These are phyloP conservation scores for Echinarachnius parma DNA, from an alignment of 53 echinoderm and acorn worm species.

Conservation along the genomic window DNA sequence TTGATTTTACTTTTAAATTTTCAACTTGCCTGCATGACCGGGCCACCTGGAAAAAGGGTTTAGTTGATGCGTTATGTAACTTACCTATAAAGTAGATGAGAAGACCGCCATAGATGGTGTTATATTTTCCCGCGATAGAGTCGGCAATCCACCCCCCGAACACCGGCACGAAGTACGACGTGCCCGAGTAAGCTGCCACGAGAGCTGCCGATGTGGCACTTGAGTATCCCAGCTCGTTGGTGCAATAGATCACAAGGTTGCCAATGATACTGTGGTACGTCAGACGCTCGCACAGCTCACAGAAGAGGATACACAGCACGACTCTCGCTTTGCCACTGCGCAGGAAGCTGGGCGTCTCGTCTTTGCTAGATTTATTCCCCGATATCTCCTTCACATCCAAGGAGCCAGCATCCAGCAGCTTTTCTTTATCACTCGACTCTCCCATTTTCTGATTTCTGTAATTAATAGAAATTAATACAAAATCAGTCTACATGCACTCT, in stretches of 20 bases:
- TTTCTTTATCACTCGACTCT: too few relatives aligned
- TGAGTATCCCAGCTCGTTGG: conserved; percentile 52
- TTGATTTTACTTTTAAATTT: too few relatives aligned
- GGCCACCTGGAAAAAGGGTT: too few relatives aligned
- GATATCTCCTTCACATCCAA: too few relatives aligned
- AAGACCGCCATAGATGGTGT: conserved; percentile 76
- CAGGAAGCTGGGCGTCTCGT: conserved; percentile 25
- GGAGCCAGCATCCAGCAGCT: too few relatives aligned
- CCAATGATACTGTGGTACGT: conserved; percentile 89
- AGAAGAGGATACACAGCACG: conserved; percentile 78
- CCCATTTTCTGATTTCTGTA: too few relatives aligned
- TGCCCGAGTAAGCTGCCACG: conserved; percentile 73
- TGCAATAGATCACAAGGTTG: conserved; percentile 84
- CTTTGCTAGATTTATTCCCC: neutral
- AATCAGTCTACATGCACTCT: too few relatives aligned
- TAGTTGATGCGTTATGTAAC: too few relatives aligned
- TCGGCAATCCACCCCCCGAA: conserved; percentile 92
- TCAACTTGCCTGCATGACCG: too few relatives aligned
- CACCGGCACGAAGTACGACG: conserved; percentile 80
- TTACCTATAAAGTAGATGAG: conserved; percentile 84
- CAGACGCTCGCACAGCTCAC: conserved; percentile 88
- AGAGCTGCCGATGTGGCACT: conserved; percentile 67
- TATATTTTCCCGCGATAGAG: conserved; percentile 80
- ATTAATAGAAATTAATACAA: too few relatives aligned
- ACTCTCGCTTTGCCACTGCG: conserved; percentile 49